Evolutionary conservation across 1,140 invertebrate genomes (phyloP).

Genomic region (Probaryconus sp.): DNA sequence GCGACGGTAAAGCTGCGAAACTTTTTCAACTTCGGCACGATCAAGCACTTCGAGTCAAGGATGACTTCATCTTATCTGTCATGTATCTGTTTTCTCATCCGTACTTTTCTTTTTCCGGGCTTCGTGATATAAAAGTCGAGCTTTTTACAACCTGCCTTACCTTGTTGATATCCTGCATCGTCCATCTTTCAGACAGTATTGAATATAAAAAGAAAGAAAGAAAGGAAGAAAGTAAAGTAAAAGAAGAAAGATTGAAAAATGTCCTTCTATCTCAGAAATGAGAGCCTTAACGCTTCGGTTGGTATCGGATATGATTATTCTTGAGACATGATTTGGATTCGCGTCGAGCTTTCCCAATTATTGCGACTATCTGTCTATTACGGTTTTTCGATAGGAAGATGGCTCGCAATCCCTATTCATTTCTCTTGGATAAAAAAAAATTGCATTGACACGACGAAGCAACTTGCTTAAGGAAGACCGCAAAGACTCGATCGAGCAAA

Average conservation of each 20-base stretch:
- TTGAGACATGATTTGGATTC: neutral
- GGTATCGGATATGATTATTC: neutral
- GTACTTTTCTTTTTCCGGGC: neutral
- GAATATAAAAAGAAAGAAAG: too few species aligned
- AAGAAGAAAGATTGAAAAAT: too few species aligned
- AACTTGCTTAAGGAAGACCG: neutral
- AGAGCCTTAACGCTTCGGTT: too few species aligned
- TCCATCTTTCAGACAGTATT: too few species aligned
- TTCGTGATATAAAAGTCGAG: constrained; percentile 12
- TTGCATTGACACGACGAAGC: neutral
- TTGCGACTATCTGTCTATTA: constrained; percentile 8
- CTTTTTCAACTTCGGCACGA: constrained; percentile 45
- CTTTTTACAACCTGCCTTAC: too few species aligned
- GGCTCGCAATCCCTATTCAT: neutral
- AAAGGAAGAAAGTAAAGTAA: too few species aligned
- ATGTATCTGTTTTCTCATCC: constrained; percentile 36
- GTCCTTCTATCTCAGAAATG: too few species aligned
- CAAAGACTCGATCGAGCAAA: neutral
- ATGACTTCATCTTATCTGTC: constrained; percentile 32
- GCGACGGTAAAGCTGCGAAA: constrained; percentile 6
- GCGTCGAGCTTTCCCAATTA: constrained; percentile 25
- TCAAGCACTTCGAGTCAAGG: constrained; percentile 33
- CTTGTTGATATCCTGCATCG: too few species aligned
- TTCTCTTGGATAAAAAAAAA: constrained; percentile 14
- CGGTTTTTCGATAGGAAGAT: too few species aligned